Conservation (phyloP, 2,888 invertebrate species). For the Sympetrum striolatum region DNA sequence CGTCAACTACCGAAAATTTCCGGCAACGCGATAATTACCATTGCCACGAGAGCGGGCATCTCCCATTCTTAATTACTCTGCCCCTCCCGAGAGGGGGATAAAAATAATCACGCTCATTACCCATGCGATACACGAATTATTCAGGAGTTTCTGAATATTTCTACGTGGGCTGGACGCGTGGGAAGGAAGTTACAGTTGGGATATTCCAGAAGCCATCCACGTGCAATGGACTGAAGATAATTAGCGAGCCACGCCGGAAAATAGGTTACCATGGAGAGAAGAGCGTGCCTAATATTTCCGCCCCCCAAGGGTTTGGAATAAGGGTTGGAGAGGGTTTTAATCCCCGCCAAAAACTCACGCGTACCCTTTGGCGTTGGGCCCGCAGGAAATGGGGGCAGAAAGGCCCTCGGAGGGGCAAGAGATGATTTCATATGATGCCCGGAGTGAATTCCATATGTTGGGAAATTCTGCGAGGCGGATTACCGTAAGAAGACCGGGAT, state of each 20-base stretch:
- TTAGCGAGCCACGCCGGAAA: neutral
- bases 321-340: neutral
- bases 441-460: neutral
- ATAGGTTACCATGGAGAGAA: neutral
- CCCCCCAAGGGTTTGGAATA: neutral
- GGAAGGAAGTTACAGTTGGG: neutral
- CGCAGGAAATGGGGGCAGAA: neutral
- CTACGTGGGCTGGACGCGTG: neutral
- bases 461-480: neutral
- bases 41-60: neutral
- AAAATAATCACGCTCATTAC: neutral
- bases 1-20: neutral
- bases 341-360: neutral
- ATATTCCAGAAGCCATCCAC: neutral
- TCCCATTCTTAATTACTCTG: neutral
- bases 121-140: neutral
- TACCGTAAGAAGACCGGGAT: neutral
- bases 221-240: constrained; percentile 22
- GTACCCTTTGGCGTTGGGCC: neutral
- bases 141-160: neutral
- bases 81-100: neutral
- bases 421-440: neutral
- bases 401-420: neutral
- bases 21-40: neutral
- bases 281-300: neutral